Evolutionary conservation across 2,113 vertebrate genomes (phyloP), one percentile per base, ranked within the genome.

Genomic region (Phylloscopus trochiloides): DNA sequence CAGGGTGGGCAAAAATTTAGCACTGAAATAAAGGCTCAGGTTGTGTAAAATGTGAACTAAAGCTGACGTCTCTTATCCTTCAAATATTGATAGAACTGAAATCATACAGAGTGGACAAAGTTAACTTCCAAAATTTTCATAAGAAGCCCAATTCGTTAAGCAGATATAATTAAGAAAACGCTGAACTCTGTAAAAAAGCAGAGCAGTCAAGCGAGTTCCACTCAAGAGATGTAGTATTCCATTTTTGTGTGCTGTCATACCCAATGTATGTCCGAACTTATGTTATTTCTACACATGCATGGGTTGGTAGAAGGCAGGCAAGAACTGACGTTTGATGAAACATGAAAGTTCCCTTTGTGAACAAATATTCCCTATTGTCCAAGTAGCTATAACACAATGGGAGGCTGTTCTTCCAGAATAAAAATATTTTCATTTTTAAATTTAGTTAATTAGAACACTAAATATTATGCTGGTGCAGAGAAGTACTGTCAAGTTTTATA

Each of bases 231-330:
- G 4, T 3, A 42, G 14, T 36, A 29, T 43, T 20, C 21, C 5
- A 42, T 66, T 86, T 83, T 34, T 73, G 43, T 28, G 36, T 52
- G 45, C 12, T 68, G 38, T 18, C 21, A 52, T 24, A 65, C 14
- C 7, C 40, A 67, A 10, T 2, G 1, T 28, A 36, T 54, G 42
- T 22, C 38, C 5, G 5, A 85, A 63, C 7, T 54, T 62, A 16
- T 0, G 1, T n/a, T 65, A 80, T 43, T 52, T 57, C 55, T 66
- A 72, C 17, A 55, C 11, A 5, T 6, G 3, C 7, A 25, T 4
- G 3, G 9, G 19, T 34, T 79, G 40, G 12, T 19, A 57, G 29
- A 72, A 86, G 25, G 5, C 18, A 86, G 24, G 12, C 40, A 86
- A 92, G 40, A 79, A 68, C 17, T 61, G 50, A 40, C 24, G 48